Percentiles rank a stretch among this genome's conserved stretches.
Evolutionary conservation across 2,113 vertebrate genomes (phyloP).

Genomic region (Oryzias javanicus): DNA sequence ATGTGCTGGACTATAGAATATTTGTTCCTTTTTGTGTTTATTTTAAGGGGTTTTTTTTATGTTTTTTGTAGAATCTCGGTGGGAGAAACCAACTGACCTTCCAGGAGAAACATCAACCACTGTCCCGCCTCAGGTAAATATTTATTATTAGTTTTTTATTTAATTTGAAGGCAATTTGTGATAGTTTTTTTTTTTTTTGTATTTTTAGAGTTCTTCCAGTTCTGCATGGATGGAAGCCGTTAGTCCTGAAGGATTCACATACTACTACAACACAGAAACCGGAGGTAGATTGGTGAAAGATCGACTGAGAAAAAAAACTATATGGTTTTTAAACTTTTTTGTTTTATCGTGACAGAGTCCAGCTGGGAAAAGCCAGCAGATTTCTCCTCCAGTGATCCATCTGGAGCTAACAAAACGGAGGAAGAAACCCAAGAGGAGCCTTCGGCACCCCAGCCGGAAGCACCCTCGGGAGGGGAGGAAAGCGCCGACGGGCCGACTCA

Average conservation of each 20-base stretch:
- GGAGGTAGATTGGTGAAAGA: constrained; percentile 76
- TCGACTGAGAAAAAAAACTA: too few relatives aligned
- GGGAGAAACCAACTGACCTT: constrained; percentile 67
- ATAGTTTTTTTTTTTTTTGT: neutral
- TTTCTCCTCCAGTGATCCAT: constrained; percentile 36
- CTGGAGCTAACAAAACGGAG: constrained; percentile 19
- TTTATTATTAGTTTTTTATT: neutral
- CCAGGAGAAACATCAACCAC: constrained; percentile 18
- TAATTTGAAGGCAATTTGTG: neutral
- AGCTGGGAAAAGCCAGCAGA: constrained; percentile 89
- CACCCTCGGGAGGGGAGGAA: constrained; percentile 54
- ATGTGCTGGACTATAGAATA: neutral
- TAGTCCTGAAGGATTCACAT: constrained; percentile 87
- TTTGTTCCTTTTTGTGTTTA: neutral
- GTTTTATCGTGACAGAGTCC: constrained; percentile 81
- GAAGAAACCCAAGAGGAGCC: constrained; percentile 18
- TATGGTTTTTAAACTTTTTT: neutral
- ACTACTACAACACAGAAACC: constrained; percentile 91
- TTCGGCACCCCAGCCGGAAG: constrained; percentile 58
- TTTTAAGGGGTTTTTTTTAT: neutral
- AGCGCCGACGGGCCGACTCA: constrained; percentile 21
- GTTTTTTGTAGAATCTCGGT: constrained; percentile 68
- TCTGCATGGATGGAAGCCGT: constrained; percentile 85
- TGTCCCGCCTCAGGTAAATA: constrained; percentile 43
- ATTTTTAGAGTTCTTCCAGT: constrained; percentile 43